Evolutionary conservation across 2,888 invertebrate genomes (phyloP), one percentile per base, ranked within the genome.

Genomic region (Drosophila pegasa): DNA sequence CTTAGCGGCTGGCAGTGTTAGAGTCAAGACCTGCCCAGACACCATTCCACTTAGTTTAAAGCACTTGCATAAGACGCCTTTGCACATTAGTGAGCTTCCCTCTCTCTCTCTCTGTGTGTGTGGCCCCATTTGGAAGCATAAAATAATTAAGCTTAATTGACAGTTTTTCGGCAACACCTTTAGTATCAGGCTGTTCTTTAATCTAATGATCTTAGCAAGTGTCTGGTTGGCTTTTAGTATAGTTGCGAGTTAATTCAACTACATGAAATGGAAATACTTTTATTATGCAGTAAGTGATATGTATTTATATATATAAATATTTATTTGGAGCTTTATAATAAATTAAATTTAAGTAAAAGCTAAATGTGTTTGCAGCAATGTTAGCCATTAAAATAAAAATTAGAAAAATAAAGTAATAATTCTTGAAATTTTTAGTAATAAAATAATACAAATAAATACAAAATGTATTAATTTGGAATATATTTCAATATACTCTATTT

Each of bases 131-230:
- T 72, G 68, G 69, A 43, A 78, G 75, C 83, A 82, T 85, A 82
- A 87, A 84, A 87, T 88, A 88, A 85, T 85, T 88, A 85, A 85
- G 74, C 71, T 69, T 86, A 85, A 85, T 85, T 85, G 84, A 86
- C 84, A 83, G 87, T 80, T 88, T 87, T 84, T 85, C 51, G 86
- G 63, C 85, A 78, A 47, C 87, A 87, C 86, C 88, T 86, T 87
- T 64, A n/a, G 66, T 54, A 38, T 47, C 68, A 64, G 45, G 10
- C 25, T 25, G 50, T 59, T 65, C 69, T 52, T 66, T 74, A 76
- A 68, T 66, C 87, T 87, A 84, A 87, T 81, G 75, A 87, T 78
- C 85, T 80, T 68, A 87, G 56, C 71, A 77, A 84, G 55, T 78
- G 82, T 54, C 80, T 80, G 66, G 64, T 80, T 80, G 68, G 65